Evolutionary conservation across 2,113 vertebrate species (phyloP).

Genomic region (Anser brachyrhynchus): DNA sequence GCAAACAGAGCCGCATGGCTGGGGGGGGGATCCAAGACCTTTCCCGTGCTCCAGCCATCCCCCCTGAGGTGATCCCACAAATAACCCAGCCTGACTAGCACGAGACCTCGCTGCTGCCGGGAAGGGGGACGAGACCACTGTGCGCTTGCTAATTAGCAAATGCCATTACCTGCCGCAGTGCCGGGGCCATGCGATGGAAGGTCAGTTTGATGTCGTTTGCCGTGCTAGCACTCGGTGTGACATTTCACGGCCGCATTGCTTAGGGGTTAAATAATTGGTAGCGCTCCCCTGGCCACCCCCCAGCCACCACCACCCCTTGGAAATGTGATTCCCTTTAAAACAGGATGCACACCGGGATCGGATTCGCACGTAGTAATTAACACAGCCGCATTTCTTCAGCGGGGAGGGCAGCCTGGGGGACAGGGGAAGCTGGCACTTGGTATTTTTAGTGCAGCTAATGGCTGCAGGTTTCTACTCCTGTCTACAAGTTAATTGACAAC

Average conservation of each 20-base stretch:
- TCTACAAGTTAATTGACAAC: not conserved
- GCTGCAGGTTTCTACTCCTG: not conserved
- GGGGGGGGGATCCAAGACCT: rapidly evolving
- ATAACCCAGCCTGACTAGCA: not conserved
- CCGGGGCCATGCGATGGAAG: rapidly evolving
- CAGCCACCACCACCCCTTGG: too few relatives aligned
- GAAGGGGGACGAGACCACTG: rapidly evolving
- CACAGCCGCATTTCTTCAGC: not conserved
- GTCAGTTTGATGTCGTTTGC: not conserved
- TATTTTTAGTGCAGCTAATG: not conserved
- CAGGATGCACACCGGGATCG: not conserved
- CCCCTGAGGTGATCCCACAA: not conserved
- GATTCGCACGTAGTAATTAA: constrained; percentile 2
- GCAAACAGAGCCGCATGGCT: not conserved
- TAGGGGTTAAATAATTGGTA: constrained; percentile 18
- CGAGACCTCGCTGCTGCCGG: not conserved
- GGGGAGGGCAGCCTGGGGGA: not conserved
- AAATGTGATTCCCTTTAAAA: not conserved
- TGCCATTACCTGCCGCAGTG: not conserved
- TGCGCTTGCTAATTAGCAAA: not conserved
- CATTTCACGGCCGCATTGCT: not conserved
- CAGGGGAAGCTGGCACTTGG: not conserved
- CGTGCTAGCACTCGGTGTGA: not conserved
- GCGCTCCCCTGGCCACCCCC: not conserved
- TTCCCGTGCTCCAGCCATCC: not conserved